phyloP scores from a whole-genome alignment of 2,888 invertebrate genomes.

The Eulithis prunata region DNA sequence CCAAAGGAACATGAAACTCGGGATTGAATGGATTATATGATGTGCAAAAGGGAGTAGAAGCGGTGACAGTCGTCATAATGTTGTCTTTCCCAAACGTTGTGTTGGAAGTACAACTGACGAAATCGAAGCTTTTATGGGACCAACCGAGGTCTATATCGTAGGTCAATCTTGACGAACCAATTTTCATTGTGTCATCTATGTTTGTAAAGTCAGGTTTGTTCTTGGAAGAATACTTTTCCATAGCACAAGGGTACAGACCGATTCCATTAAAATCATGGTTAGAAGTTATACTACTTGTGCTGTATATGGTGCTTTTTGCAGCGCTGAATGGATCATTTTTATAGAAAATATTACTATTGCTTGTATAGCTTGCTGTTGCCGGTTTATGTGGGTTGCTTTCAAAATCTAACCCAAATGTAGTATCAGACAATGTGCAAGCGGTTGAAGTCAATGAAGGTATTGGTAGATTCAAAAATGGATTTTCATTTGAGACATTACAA shows the following conservation, averaged over 20 bases:
- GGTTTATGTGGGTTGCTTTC: conserved; percentile 73
- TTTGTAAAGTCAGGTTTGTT: conserved; percentile 72
- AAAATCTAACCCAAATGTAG: conserved; percentile 70
- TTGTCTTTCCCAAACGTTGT: conserved; percentile 71
- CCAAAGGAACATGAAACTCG: conserved; percentile 76
- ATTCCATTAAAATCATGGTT: conserved; percentile 76
- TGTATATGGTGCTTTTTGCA: conserved; percentile 74
- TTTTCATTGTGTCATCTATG: conserved; percentile 77
- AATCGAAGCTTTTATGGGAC: conserved; percentile 80
- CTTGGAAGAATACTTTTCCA: conserved; percentile 76
- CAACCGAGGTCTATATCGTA: conserved; percentile 80
- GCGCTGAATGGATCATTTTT: conserved; percentile 74
- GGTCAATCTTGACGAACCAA: conserved; percentile 74
- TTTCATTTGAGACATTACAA: conserved; percentile 61
- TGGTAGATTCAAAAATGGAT: conserved; percentile 73
- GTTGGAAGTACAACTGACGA: conserved; percentile 71
- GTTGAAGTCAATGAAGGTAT: conserved; percentile 70
- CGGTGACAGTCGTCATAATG: conserved; percentile 57
- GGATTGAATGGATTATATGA: conserved; percentile 79
- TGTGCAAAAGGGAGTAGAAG: conserved; percentile 65
- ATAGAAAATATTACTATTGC: conserved; percentile 71
- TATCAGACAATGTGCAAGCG: conserved; percentile 62
- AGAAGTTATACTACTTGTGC: conserved; percentile 75
- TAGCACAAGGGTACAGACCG: conserved; percentile 77
- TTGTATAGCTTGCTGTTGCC: conserved; percentile 57